A percentile compares a stretch with the other conserved stretches of the same genome.
Evolutionary conservation across 2,888 invertebrate species (phyloP).

Genomic region (Rapana venosa): DNA sequence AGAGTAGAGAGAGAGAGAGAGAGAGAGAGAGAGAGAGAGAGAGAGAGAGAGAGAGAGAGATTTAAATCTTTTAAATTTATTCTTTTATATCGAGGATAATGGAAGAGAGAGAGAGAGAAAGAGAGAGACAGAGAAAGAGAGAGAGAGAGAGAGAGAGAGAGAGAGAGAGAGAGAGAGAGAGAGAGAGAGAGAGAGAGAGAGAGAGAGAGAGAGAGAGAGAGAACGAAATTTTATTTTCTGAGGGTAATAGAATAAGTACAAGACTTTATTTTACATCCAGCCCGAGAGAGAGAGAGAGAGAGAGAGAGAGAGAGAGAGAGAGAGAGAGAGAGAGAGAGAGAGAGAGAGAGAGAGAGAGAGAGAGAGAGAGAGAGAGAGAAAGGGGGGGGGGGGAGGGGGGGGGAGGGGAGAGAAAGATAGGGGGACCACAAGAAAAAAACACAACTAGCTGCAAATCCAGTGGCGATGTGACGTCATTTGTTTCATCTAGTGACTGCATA

Average conservation of each 20-base stretch:
- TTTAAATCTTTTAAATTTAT: too few relatives aligned
- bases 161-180: not conserved
- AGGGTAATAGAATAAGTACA: too few relatives aligned
- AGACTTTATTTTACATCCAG: too few relatives aligned
- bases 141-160: slow-evolving; percentile 26
- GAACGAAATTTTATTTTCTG: too few relatives aligned
- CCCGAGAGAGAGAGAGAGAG: not conserved
- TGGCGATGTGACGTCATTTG: too few relatives aligned
- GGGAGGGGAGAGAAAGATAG: not conserved
- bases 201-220: not conserved
- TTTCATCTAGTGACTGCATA: too few relatives aligned
- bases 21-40: not conserved
- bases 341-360: not conserved
- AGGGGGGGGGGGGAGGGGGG: not conserved
- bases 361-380: not conserved
- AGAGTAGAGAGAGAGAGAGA: not conserved
- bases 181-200: not conserved
- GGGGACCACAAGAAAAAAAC: too few relatives aligned
- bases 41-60: too few relatives aligned
- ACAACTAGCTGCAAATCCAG: too few relatives aligned
- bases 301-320: not conserved
- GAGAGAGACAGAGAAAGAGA: slow-evolving; percentile 22
- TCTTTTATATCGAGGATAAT: too few relatives aligned
- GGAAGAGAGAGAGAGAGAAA: too few relatives aligned
- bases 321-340: not conserved